Evolutionary conservation across 2,797 vertebrate genomes (phyloP).

Genomic region (Meriones psammophilus): DNA sequence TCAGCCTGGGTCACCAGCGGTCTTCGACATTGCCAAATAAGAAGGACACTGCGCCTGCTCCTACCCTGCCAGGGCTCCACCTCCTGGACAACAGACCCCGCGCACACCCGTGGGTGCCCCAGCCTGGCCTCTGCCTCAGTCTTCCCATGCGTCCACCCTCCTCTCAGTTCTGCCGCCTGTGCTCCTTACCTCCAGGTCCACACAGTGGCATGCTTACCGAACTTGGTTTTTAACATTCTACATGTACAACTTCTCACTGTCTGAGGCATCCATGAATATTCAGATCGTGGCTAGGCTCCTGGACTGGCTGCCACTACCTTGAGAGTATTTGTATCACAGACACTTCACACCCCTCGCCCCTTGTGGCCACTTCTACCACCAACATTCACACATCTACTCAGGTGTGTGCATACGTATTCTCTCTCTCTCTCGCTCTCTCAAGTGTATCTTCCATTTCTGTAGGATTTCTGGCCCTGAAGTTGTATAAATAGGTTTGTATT

Average conservation of each 20-base stretch:
- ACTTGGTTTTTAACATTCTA: background rate
- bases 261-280: background rate
- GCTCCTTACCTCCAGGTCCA: background rate
- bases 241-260: background rate
- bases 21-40: background rate
- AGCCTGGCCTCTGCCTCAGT: background rate
- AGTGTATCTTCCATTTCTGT: background rate
- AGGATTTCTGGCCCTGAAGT: background rate
- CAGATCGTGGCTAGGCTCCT: background rate
- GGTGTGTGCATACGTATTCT: background rate
- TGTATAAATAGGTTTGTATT: too few species aligned
- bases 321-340: background rate
- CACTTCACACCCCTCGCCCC: background rate
- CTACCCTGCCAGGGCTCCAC: background rate
- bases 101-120: background rate
- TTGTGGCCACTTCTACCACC: too few species aligned
- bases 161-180: background rate
- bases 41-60: background rate
- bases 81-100: background rate
- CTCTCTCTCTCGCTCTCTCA: too few species aligned
- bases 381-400: too few species aligned
- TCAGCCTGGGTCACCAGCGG: background rate
- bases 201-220: background rate
- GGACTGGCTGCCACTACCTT: background rate
- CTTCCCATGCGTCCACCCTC: too few species aligned